These are phyloP conservation scores for Ictinia mississippiensis DNA, from an alignment of 2,797 vertebrate genomes.

Conservation along the genomic window DNA sequence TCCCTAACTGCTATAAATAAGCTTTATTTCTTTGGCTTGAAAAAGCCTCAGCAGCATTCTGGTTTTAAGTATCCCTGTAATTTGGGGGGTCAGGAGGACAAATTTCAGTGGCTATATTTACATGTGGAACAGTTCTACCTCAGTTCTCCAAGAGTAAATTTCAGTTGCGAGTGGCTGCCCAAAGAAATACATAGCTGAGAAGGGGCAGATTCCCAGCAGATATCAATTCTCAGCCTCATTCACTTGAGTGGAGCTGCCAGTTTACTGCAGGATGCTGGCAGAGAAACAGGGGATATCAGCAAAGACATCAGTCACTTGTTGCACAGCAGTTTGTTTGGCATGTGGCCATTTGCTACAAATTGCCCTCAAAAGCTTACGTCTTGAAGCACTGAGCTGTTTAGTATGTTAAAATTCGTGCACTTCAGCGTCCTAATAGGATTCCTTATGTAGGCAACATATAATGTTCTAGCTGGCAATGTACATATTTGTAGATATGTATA, in stretches of 20 bases:
- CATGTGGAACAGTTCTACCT: background rate
- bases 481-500: background rate
- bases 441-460: background rate
- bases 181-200: background rate
- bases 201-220: background rate
- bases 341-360: background rate
- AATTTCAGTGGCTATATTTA: background rate
- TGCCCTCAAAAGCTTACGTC: background rate
- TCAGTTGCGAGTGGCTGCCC: background rate
- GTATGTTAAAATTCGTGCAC: background rate
- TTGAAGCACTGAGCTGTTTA: background rate
- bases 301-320: background rate
- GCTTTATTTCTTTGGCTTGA: background rate
- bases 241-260: background rate
- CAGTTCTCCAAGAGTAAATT: background rate
- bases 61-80: background rate
- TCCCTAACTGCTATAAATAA: background rate
- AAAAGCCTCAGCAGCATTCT: background rate
- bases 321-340: background rate
- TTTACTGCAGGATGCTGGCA: constrained; percentile 20
- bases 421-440: background rate
- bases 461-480: background rate
- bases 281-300: background rate
- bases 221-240: background rate
- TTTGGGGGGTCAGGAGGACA: background rate